Evolutionary conservation across 2,113 vertebrate genomes (phyloP), one percentile per base, ranked within the genome.

Genomic region (Colossoma macropomum): DNA sequence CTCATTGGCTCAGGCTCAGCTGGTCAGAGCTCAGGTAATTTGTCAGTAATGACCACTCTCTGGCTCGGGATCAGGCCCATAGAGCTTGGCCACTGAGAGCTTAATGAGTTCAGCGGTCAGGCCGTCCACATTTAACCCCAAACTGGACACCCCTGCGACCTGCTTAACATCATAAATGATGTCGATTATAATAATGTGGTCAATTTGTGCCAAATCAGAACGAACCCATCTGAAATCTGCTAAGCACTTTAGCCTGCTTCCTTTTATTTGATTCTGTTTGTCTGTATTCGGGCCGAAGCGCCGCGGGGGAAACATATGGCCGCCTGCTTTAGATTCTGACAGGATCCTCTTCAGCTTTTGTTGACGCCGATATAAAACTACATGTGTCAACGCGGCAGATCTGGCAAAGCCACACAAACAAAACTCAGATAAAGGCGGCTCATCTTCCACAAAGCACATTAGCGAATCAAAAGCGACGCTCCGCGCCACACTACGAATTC

Each of bases 21-120:
- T 41, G 54, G 74, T 52, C 50, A 16, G 50, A 52, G 50, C 50
- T 75, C 7, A 38, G 32, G 34, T 76, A 56, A 62, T 45, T 76
- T 45, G 60, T 76, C 56, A 76, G 32, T 60, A 76, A 60, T 41
- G 74, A 76, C 54, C 54, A 56, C 21, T 56, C 19, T 23, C 54
- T 56, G 54, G 54, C 32, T 76, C 32, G 4, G 74, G 17, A 60
- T 41, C 30, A 76, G 75, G 32, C 75, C 19, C 17, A 76, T 62
- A 41, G 74, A 62, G 74, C 32, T 62, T 34, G 28, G 56, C 34
- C 45, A 63, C 60, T 45, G 34, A 77, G 75, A 63, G 32, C 19
- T 10, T 63, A 77, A 77, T 77, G 52, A 77, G 75, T 63, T 56
- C 56, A 45, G 30, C 19, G 56, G n/a, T 41, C 74, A 38, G 38